A percentile compares a stretch with the other conserved stretches of the same genome.
phyloP scores from a whole-genome alignment of 1,140 invertebrate species.

The Papilio machaon region DNA sequence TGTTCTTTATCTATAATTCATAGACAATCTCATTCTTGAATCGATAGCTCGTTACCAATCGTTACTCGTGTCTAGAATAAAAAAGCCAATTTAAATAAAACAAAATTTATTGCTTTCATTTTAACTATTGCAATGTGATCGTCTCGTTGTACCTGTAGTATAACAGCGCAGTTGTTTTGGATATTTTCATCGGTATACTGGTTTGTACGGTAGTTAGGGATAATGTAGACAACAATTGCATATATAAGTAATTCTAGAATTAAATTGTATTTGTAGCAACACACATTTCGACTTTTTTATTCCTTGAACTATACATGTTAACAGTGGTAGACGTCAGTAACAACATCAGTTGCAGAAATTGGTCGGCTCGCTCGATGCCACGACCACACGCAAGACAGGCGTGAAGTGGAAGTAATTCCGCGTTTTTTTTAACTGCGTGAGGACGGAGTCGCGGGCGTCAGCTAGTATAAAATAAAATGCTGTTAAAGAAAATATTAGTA shows the following conservation, averaged over 20 bases:
- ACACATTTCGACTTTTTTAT: neutral
- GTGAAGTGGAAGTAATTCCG: no score
- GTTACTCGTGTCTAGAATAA: neutral
- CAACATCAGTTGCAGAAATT: no score
- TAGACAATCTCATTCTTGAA: slow-evolving; percentile 28
- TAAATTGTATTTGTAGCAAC: neutral
- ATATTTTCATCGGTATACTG: no score
- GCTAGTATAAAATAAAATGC: neutral
- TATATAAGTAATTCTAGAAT: neutral
- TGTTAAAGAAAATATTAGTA: neutral
- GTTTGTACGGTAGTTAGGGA: neutral
- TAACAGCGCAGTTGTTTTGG: neutral
- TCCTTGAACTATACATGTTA: neutral
- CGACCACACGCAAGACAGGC: no score
- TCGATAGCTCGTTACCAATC: slow-evolving; percentile 6
- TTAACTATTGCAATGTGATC: neutral
- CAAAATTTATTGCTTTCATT: neutral
- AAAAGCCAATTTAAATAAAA: neutral
- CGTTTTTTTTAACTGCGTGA: no score
- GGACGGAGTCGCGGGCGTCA: no score
- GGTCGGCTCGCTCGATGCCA: no score
- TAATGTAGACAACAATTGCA: neutral
- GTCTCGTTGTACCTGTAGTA: no score
- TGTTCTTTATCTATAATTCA: slow-evolving; percentile 34
- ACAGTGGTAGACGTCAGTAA: no score